These are phyloP conservation scores for Holocentrus rufus DNA, from an alignment of 2,797 vertebrate genomes.

Conservation along the genomic window DNA sequence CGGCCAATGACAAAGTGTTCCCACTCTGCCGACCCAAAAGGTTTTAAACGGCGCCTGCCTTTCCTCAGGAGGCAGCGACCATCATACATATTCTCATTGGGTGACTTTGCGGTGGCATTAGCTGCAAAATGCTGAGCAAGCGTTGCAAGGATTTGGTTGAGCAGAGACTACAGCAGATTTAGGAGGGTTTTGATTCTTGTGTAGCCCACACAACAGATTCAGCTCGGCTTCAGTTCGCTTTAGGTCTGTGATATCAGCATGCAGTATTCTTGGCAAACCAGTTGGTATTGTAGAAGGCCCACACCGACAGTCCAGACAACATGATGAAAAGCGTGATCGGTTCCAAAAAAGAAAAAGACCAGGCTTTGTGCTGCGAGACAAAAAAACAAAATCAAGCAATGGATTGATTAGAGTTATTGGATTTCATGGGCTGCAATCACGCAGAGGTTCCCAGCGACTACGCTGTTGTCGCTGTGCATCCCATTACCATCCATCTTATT, in stretches of 20 bases:
- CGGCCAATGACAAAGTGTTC: not conserved
- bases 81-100: slow-evolving; percentile 30
- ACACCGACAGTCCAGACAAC: slow-evolving; percentile 28
- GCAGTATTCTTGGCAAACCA: slow-evolving; percentile 3
- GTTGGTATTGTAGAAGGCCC: not conserved
- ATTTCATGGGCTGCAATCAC: slow-evolving; percentile 58
- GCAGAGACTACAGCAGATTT: slow-evolving; percentile 20
- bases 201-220: not conserved
- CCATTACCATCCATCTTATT: slow-evolving; percentile 40
- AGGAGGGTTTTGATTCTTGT: slow-evolving; percentile 1
- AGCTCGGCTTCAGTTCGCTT: not conserved
- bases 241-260: slow-evolving; percentile 4
- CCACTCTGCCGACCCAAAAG: slow-evolving; percentile 19
- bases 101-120: slow-evolving; percentile 25
- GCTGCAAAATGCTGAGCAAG: slow-evolving; percentile 42
- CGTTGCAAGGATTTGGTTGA: slow-evolving; percentile 27
- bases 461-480: slow-evolving; percentile 14
- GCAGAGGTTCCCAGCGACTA: slow-evolving; percentile 20
- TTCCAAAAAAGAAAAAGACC: slow-evolving; percentile 35
- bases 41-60: slow-evolving; percentile 21
- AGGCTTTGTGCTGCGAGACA: slow-evolving; percentile 13
- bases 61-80: slow-evolving; percentile 19
- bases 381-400: slow-evolving; percentile 36
- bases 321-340: slow-evolving; percentile 47
- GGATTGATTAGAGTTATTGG: slow-evolving; percentile 56